phyloP scores from a whole-genome alignment of 2,797 vertebrate species.

The Uromys caudimaculatus region DNA sequence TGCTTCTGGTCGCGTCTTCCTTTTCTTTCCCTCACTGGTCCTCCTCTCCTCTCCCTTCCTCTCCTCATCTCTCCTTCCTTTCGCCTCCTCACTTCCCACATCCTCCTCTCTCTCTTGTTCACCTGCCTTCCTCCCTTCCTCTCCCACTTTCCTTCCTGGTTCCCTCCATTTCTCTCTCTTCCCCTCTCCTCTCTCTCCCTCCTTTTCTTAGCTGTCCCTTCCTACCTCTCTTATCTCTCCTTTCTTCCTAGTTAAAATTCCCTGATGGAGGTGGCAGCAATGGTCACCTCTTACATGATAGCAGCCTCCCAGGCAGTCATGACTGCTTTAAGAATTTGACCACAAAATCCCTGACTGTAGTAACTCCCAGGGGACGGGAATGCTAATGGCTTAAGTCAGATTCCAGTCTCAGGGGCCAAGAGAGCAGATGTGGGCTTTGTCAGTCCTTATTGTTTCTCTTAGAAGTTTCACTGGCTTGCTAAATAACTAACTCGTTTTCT shows the following conservation, averaged over 20 bases:
- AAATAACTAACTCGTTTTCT: not conserved
- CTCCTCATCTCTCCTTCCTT: not conserved
- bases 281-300: not conserved
- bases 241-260: not conserved
- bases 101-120: not conserved
- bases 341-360: not conserved
- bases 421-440: not conserved
- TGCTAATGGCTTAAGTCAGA: not conserved
- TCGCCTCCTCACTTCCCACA: not conserved
- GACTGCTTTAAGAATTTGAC: not conserved
- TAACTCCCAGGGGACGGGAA: not conserved
- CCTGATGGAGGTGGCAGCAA: not conserved
- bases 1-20: not conserved
- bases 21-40: not conserved
- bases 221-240: not conserved
- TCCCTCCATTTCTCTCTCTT: not conserved
- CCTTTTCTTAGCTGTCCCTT: accelerated
- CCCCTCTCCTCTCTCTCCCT: not conserved
- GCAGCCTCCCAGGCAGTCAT: not conserved
- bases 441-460: not conserved
- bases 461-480: not conserved
- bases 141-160: not conserved
- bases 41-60: too few relatives aligned
- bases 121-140: too few relatives aligned
- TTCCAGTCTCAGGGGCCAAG: not conserved